Evolutionary conservation across 2,888 invertebrate genomes (phyloP).

Genomic region (Drosophila falleni): DNA sequence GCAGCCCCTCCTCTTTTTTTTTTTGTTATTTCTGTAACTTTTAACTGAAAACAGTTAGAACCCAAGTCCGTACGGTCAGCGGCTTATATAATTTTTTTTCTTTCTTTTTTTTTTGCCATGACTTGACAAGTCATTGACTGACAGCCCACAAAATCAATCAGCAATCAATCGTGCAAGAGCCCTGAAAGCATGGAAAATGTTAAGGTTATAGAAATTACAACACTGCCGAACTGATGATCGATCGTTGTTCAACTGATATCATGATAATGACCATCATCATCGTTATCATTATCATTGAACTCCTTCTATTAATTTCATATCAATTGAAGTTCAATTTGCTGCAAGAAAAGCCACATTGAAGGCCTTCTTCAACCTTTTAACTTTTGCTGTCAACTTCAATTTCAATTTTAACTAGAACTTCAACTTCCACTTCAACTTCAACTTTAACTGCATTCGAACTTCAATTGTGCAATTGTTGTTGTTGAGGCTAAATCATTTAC

Average conservation of each 20-base stretch:
- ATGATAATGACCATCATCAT: constrained; percentile 7
- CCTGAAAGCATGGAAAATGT: constrained; percentile 7
- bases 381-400: constrained; percentile 7
- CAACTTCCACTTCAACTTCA: constrained; percentile 9
- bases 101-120: constrained; percentile 15
- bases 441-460: constrained; percentile 33
- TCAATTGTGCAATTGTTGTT: constrained; percentile 49
- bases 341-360: constrained; percentile 1
- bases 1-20: background rate
- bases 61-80: constrained; percentile 5
- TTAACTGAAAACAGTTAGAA: constrained; percentile 32
- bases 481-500: constrained; percentile 53
- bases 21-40: background rate
- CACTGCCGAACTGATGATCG: constrained; percentile 28
- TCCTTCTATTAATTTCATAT: constrained; percentile 5
- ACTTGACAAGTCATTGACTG: constrained; percentile 50
- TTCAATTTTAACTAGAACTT: constrained; percentile 15
- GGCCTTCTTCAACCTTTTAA: background rate
- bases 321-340: background rate
- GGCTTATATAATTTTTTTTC: constrained; percentile 1
- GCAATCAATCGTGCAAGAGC: constrained; percentile 11
- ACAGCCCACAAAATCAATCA: constrained; percentile 41
- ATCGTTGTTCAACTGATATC: constrained; percentile 17
- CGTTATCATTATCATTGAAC: constrained; percentile 9
- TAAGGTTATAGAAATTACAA: constrained; percentile 30